Conservation (phyloP, 2,113 vertebrate genomes). For the Mola mola region DNA sequence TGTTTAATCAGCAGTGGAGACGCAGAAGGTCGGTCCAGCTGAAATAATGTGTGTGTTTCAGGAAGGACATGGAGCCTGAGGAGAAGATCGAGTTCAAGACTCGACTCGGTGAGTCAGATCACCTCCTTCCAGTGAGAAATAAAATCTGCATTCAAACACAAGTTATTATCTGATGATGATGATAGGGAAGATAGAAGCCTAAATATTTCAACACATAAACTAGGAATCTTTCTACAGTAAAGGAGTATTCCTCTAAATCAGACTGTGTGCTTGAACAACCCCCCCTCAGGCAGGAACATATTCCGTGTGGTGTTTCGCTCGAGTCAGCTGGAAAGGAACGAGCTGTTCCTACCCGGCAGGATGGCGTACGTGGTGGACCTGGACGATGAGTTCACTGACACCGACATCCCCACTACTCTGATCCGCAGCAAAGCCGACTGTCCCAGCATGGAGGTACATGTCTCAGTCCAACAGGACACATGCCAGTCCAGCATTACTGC, state of each 20-base stretch:
- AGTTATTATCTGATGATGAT: too few relatives aligned
- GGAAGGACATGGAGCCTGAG: constrained; percentile 97
- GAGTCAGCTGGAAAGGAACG: constrained; percentile 90
- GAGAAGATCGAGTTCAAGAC: constrained; percentile 99
- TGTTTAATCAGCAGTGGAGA: too few relatives aligned
- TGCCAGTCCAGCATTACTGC: too few relatives aligned
- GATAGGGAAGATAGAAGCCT: too few relatives aligned
- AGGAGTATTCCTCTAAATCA: too few relatives aligned
- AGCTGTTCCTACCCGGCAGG: constrained; percentile 94
- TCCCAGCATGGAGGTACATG: constrained; percentile 94
- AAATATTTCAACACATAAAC: too few relatives aligned
- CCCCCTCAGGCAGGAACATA: constrained; percentile 87
- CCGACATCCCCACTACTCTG: constrained; percentile 95
- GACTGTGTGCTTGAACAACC: background rate
- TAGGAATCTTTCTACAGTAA: too few relatives aligned
- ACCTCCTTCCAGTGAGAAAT: background rate
- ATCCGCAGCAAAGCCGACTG: constrained; percentile 99
- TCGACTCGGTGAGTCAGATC: constrained; percentile 87
- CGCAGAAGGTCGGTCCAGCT: too few relatives aligned
- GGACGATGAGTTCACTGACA: constrained; percentile 96
- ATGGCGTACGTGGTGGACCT: constrained; percentile 99
- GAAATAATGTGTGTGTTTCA: constrained; percentile 62
- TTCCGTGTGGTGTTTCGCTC: constrained; percentile 93
- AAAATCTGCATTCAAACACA: too few relatives aligned
- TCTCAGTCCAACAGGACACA: background rate